Base-by-base conservation (phyloP, 2,113 vertebrate species). In the Burhinus oedicnemus region DNA sequence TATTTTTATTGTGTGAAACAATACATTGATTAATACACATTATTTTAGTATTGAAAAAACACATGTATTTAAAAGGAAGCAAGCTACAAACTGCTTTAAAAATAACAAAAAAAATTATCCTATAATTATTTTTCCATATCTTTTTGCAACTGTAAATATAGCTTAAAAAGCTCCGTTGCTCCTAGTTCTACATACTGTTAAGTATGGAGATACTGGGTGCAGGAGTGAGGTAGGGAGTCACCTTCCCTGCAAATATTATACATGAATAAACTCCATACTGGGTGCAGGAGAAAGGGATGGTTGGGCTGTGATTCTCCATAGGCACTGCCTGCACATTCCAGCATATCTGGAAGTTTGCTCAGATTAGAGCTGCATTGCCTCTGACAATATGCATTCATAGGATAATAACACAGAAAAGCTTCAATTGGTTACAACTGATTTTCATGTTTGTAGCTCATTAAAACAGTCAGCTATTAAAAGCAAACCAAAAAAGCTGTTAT, bases 51-150 rank as follows among this genome's bases (percentile, higher is more conserved):
- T 20, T 65, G 27, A 57, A 86, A 77, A 83, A 62, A 62, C 3
- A 70, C 65, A 36, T 38, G 3, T 16, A 49, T 70, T 55, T 74
- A 32, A 81, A 90, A 86, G 26, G 17, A 58, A 27, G 5, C 2
- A 77, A 62, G 21, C 7, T 72, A 61, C 12, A 57, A 93, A 52
- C 5, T 57, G 3, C 16, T 89, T 45, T 20, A 15, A 80, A 88
- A 81, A 58, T 42, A 74, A 3, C 3, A 32, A 16, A 40, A 47
- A 34, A 26, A 55, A 40, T 4, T 11, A 27, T 10, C 4, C 11
- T 18, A 5, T n/a, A 3, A 0, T 25, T n/a, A 30, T n/a, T 49
- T 40, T 71, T 75, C 45, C 15, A 23, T 26, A 42, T 1, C 1
- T 20, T 45, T 82, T 82, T 55, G 9, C 19, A 87, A 15, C 6